phyloP scores from a whole-genome alignment of 1,140 invertebrate species.

The Eriocheir sinensis region DNA sequence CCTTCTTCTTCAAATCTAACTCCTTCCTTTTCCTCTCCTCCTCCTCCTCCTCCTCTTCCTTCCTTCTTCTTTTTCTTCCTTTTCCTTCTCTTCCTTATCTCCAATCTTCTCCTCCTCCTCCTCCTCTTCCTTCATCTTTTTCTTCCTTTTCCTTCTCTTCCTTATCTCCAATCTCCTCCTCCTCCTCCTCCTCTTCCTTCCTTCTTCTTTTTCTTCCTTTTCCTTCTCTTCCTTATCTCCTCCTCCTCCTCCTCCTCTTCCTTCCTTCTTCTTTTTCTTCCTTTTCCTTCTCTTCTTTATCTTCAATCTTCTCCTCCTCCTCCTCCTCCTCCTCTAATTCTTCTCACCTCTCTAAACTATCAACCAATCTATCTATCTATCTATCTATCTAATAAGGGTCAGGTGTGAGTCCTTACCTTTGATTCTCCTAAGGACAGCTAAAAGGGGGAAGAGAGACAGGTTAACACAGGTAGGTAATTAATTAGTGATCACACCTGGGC shows the following conservation, averaged over 20 bases:
- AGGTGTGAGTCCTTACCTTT: background rate
- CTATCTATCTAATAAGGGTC: background rate
- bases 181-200: background rate
- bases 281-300: background rate
- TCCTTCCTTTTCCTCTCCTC: background rate
- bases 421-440: constrained; percentile 45
- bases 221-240: background rate
- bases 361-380: background rate
- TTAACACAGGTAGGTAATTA: no score
- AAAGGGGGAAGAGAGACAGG: background rate
- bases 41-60: background rate
- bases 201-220: background rate
- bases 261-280: background rate
- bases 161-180: no score
- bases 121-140: background rate
- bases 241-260: background rate
- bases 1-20: background rate
- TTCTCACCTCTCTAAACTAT: background rate
- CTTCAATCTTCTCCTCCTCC: background rate
- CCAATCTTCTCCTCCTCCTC: background rate
- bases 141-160: background rate
- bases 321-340: background rate
- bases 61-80: background rate
- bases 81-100: no score
- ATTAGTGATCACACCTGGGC: no score